A percentile compares a stretch with the other conserved stretches of the same genome.
These are phyloP conservation scores for Hydrocynus forskahlii DNA, from an alignment of 2,797 vertebrate species.

Conservation along the genomic window DNA sequence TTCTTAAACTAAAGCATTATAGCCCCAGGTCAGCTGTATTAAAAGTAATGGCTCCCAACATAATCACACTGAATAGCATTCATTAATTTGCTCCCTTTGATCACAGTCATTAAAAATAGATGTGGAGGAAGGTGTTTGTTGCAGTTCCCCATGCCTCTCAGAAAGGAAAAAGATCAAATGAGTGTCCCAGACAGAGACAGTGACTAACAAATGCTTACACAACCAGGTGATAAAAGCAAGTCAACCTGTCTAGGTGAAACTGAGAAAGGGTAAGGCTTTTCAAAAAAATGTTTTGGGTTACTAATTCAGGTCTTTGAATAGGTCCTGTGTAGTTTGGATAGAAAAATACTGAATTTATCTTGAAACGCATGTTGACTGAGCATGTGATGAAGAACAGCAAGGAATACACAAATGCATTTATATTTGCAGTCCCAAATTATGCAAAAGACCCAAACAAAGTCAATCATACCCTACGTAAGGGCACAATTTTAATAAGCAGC, in stretches of 20 bases:
- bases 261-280: not conserved
- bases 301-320: not conserved
- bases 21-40: conserved; percentile 5
- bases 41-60: conserved; percentile 35
- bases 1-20: not conserved
- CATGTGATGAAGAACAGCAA: not conserved
- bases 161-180: not conserved
- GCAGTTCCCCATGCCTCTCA: not conserved
- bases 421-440: too few species aligned
- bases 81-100: conserved; percentile 53
- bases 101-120: conserved; percentile 56
- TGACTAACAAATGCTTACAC: not conserved
- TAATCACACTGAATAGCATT: conserved; percentile 36
- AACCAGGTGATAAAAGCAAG: conserved; percentile 4
- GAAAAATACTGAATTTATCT: too few species aligned
- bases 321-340: not conserved
- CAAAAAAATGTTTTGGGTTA: not conserved
- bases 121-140: conserved; percentile 20
- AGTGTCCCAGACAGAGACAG: not conserved
- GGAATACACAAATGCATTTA: not conserved
- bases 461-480: too few species aligned
- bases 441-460: too few species aligned
- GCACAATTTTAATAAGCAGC: too few species aligned
- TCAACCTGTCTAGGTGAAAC: conserved; percentile 19
- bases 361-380: not conserved